These are phyloP conservation scores for Leucoraja ocellata DNA, from an alignment of 2,797 vertebrate genomes.

Conservation along the genomic window DNA sequence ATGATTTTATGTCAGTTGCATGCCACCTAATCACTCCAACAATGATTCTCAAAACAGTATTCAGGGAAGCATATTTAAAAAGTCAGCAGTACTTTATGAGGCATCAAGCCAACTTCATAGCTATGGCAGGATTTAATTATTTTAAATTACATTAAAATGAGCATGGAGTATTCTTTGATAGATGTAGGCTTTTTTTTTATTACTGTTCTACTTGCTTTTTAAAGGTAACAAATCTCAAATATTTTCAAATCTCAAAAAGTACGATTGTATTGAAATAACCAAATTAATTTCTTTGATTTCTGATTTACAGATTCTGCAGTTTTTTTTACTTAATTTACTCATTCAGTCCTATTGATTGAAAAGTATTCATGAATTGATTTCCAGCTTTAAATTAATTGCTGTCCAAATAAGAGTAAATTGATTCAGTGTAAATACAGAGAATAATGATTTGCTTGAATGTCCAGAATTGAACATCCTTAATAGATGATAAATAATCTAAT, in stretches of 20 bases:
- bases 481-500: not conserved
- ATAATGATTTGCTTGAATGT: not conserved
- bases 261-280: not conserved
- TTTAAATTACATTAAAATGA: not conserved
- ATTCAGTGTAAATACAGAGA: not conserved
- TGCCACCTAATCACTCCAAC: not conserved
- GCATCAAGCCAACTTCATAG: not conserved
- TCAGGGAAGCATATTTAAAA: not conserved
- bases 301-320: too few relatives aligned
- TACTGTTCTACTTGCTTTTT: not conserved
- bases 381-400: not conserved
- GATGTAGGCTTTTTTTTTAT: not conserved
- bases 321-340: not conserved
- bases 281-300: too few relatives aligned
- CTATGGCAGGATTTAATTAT: not conserved
- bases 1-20: not conserved
- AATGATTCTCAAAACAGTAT: not conserved
- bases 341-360: not conserved
- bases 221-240: not conserved
- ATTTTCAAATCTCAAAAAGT: not conserved
- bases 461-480: not conserved
- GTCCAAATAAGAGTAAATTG: not conserved
- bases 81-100: not conserved
- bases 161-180: not conserved
- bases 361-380: not conserved